These are phyloP conservation scores for Lithophane leautieri DNA, from an alignment of 2,888 invertebrate species.

Conservation along the genomic window DNA sequence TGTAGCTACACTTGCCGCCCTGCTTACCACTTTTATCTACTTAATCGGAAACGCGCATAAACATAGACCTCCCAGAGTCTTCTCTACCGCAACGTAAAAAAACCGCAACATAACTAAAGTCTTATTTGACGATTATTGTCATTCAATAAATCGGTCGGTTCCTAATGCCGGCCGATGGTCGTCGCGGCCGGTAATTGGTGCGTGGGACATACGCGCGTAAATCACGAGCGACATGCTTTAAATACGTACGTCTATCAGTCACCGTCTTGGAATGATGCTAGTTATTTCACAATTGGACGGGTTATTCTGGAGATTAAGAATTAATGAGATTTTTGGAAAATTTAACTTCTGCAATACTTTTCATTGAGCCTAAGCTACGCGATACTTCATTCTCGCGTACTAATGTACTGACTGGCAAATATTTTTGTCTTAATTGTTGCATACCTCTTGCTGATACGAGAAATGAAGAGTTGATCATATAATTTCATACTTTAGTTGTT, in stretches of 20 bases:
- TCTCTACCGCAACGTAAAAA: slow-evolving; percentile 50
- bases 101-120: slow-evolving; percentile 46
- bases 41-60: background rate
- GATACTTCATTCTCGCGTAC: too few relatives aligned
- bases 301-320: slow-evolving; percentile 38
- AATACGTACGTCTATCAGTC: slow-evolving; percentile 82
- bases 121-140: slow-evolving; percentile 64
- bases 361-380: too few relatives aligned
- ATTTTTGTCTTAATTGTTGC: background rate
- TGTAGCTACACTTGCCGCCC: background rate
- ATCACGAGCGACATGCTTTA: slow-evolving; percentile 81
- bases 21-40: background rate
- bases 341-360: too few relatives aligned
- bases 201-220: slow-evolving; percentile 74
- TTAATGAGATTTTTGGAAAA: too few relatives aligned
- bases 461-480: too few relatives aligned
- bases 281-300: slow-evolving; percentile 47
- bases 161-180: slow-evolving; percentile 19
- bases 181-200: slow-evolving; percentile 50
- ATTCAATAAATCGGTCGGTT: slow-evolving; percentile 56
- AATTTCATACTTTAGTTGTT: background rate
- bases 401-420: background rate
- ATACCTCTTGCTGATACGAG: too few relatives aligned
- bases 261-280: slow-evolving; percentile 65
- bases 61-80: slow-evolving; percentile 28